These are phyloP conservation scores for Nothoprocta pentlandii DNA, from an alignment of 2,113 vertebrate species.

Conservation along the genomic window DNA sequence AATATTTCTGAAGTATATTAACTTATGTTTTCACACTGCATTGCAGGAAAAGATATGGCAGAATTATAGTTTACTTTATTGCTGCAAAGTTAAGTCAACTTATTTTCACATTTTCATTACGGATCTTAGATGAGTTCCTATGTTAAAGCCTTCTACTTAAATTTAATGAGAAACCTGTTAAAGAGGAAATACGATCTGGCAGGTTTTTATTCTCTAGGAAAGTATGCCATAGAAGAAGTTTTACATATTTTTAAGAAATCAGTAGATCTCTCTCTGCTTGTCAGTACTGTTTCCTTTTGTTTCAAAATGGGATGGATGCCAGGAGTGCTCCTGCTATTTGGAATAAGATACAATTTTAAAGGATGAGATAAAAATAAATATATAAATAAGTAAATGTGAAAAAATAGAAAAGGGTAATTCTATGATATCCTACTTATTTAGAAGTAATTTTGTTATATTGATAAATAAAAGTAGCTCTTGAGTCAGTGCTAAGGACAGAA, in stretches of 20 bases:
- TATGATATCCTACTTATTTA: not conserved
- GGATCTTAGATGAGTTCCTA: not conserved
- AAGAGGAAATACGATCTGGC: not conserved
- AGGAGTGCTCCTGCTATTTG: not conserved
- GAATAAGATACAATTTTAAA: not conserved
- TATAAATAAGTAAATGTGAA: not conserved
- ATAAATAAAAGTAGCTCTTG: not conserved
- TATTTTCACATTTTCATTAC: not conserved
- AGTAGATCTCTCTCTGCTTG: not conserved
- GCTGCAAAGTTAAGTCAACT: not conserved
- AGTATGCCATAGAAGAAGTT: not conserved
- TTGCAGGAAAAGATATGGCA: not conserved
- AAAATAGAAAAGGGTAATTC: not conserved
- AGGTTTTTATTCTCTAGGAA: not conserved
- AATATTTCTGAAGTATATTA: constrained; percentile 44
- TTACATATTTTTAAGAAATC: not conserved
- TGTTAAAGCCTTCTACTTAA: not conserved
- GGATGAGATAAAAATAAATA: not conserved
- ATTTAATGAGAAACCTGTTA: not conserved
- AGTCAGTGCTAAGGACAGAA: not conserved
- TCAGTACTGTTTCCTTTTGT: not conserved
- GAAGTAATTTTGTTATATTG: not conserved
- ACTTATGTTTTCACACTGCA: not conserved
- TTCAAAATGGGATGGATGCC: not conserved
- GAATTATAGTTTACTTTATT: not conserved